These are phyloP conservation scores for Lordiphosa fenestrarum DNA, from an alignment of 2,888 invertebrate genomes.

Conservation along the genomic window DNA sequence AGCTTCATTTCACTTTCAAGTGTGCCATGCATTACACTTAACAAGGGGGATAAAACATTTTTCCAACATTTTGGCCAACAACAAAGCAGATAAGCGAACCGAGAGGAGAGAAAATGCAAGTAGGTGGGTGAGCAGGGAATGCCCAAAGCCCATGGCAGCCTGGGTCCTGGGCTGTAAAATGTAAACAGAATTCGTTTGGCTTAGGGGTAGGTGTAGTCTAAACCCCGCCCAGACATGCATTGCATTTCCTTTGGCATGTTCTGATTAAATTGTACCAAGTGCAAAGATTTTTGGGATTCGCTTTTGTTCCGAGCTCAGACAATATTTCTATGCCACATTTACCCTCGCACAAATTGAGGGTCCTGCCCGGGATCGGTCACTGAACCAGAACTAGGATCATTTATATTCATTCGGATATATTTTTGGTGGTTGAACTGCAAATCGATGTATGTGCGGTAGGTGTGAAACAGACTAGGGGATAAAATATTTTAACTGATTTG, in stretches of 20 bases:
- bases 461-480: conserved; percentile 57
- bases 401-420: conserved; percentile 49
- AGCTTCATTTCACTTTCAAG: conserved; percentile 79
- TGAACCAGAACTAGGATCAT: conserved; percentile 49
- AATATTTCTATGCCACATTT: conserved; percentile 44
- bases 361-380: conserved; percentile 40
- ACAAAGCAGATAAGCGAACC: conserved; percentile 51
- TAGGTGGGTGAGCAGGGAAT: conserved; percentile 25
- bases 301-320: conserved; percentile 31
- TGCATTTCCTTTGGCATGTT: conserved; percentile 42
- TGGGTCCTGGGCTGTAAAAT: conserved; percentile 27
- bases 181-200: conserved; percentile 43
- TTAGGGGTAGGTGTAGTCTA: conserved; percentile 45
- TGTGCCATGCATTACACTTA: conserved; percentile 62
- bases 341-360: conserved; percentile 40
- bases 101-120: conserved; percentile 17
- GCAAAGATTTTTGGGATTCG: conserved; percentile 37
- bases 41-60: conserved; percentile 46
- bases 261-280: conserved; percentile 67
- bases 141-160: conserved; percentile 32
- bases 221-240: conserved; percentile 25
- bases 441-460: conserved; percentile 35
- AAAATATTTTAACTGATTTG: conserved; percentile 32
- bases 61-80: conserved; percentile 71
- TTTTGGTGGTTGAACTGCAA: conserved; percentile 21